phyloP scores from a whole-genome alignment of 2,888 invertebrate genomes.

The Ormyrus nitidulus region DNA sequence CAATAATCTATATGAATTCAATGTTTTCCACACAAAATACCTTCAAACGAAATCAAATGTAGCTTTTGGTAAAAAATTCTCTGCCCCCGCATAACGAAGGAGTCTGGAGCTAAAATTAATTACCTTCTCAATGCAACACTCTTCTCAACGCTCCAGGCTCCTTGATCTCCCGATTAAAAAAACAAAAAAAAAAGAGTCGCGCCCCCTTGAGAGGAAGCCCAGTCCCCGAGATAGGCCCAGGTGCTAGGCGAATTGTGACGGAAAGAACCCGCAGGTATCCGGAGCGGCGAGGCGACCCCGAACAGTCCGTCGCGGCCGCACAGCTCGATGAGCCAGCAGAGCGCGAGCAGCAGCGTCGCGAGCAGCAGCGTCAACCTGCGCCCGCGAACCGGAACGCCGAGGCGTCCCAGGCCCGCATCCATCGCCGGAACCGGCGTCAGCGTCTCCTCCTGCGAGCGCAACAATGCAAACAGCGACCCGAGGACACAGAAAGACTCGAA shows the following conservation, averaged over 20 bases:
- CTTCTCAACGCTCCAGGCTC: background rate
- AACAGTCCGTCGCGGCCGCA: slow-evolving; percentile 88
- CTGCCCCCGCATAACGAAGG: background rate
- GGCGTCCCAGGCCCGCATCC: slow-evolving; percentile 87
- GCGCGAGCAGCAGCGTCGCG: slow-evolving; percentile 73
- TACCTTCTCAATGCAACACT: no score
- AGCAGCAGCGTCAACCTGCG: slow-evolving; percentile 79
- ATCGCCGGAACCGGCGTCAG: slow-evolving; percentile 91
- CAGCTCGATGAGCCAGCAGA: slow-evolving; percentile 88
- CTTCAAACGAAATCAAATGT: background rate
- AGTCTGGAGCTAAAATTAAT: background rate
- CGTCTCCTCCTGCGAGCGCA: slow-evolving; percentile 70
- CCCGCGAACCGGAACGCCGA: slow-evolving; percentile 77
- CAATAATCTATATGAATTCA: no score
- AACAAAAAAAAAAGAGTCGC: background rate
- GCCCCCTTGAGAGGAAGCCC: no score
- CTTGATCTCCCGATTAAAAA: background rate
- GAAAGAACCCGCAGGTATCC: slow-evolving; percentile 77
- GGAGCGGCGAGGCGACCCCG: slow-evolving; percentile 86
- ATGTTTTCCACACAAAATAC: no score
- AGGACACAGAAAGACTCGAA: slow-evolving; percentile 79
- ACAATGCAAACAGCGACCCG: slow-evolving; percentile 71
- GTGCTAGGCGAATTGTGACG: slow-evolving; percentile 25
- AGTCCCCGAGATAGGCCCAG: background rate
- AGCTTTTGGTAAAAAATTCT: background rate